phyloP scores from a whole-genome alignment of 2,888 invertebrate species.

The Cyrtodaria siliqua region DNA sequence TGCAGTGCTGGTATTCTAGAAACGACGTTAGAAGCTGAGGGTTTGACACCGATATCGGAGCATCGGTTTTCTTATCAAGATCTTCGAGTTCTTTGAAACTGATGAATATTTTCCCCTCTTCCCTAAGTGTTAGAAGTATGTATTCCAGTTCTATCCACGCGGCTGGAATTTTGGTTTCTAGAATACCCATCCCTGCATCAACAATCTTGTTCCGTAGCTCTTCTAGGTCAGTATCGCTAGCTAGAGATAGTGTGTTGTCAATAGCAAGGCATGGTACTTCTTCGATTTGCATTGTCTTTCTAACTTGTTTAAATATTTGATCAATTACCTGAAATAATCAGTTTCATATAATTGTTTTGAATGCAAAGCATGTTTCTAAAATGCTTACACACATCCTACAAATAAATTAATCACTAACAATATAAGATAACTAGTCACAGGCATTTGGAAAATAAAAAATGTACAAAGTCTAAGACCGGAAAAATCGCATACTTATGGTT shows the following conservation, averaged over 20 bases:
- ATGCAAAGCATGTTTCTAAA: too few species aligned
- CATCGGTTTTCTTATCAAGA: constrained; percentile 21
- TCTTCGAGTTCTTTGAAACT: constrained; percentile 16
- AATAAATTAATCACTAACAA: too few species aligned
- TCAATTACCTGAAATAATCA: constrained; percentile 8
- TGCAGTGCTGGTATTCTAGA: constrained; percentile 38
- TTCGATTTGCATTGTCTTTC: background rate
- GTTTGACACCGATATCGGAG: constrained; percentile 4
- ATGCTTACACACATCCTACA: too few species aligned
- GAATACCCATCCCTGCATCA: constrained; percentile 29
- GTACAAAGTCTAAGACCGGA: too few species aligned
- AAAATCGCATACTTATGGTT: too few species aligned
- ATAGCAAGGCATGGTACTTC: constrained; percentile 22
- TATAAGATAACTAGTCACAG: too few species aligned
- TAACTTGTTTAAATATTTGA: constrained; percentile 6
- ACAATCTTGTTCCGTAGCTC: constrained; percentile 27
- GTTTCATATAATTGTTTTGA: too few species aligned
- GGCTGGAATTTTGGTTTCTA: constrained; percentile 31
- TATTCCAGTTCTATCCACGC: constrained; percentile 42
- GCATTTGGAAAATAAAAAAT: too few species aligned
- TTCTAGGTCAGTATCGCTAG: background rate
- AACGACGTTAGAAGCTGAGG: constrained; percentile 6
- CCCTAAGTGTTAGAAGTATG: constrained; percentile 13
- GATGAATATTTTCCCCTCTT: background rate
- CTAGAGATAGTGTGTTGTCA: constrained; percentile 22